phyloP scores from a whole-genome alignment of 2,888 invertebrate genomes.

The Lepidocyrtoides sp. region DNA sequence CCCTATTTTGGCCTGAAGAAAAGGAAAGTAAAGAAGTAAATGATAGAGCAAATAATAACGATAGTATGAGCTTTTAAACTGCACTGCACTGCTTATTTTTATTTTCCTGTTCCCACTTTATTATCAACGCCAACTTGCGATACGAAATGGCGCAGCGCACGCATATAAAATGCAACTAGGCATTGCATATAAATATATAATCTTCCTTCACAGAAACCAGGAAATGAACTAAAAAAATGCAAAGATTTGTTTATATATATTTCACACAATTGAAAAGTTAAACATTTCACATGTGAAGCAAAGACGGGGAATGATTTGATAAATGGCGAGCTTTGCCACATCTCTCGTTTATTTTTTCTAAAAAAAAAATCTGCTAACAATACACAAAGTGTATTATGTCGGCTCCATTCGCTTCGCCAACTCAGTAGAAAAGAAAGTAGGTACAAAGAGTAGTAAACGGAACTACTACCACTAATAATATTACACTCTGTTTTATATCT shows the following conservation, averaged over 20 bases:
- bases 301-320: constrained; percentile 49
- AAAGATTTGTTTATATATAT: constrained; percentile 57
- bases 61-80: no score
- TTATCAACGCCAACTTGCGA: constrained; percentile 20
- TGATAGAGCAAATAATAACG: background rate
- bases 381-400: no score
- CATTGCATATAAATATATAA: no score
- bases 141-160: background rate
- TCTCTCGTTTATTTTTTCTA: constrained; percentile 33
- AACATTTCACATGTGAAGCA: constrained; percentile 48
- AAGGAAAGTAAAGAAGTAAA: background rate
- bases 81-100: background rate
- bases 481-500: background rate
- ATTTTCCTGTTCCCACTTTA: background rate
- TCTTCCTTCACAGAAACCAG: no score
- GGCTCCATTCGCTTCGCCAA: background rate
- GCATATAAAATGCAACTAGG: no score
- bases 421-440: background rate
- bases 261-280: constrained; percentile 35
- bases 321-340: constrained; percentile 39
- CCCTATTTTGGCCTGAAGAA: background rate
- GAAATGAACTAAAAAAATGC: constrained; percentile 48
- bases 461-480: background rate
- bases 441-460: background rate
- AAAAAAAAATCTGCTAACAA: constrained; percentile 57